Evolutionary conservation across 2,797 vertebrate species (phyloP), one percentile per base, ranked within the genome.

Genomic region (Danio tinwini): DNA sequence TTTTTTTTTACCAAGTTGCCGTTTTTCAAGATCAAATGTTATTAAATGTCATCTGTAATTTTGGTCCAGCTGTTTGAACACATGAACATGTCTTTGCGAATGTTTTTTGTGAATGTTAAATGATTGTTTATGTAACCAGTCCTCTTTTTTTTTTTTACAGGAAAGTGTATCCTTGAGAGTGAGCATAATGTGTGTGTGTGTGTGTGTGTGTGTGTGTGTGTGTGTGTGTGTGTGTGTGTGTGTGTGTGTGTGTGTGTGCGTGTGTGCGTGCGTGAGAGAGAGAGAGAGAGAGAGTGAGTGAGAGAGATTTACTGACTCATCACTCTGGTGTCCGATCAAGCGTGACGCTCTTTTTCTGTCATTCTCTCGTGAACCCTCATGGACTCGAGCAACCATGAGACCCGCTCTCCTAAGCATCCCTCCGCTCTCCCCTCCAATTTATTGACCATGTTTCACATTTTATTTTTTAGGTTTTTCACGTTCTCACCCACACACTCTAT

Each of bases 311-410:
- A 79, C 80, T 86, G 85, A 85, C 78, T 87, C 85, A 87, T 83
- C 78, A 3, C 19, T 82, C 78, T 86, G 67, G 74, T 82, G 71
- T 64, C 56, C 71, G 78, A 58, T 76, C 19, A 90, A 87, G 89
- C 90, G 89, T 91, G 86, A 90, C 88, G 88, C 84, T 87, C 80
- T 89, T 90, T 87, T 80, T 29, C 56, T 62, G 71, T 62, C 81
- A 73, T 85, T 82, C 82, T 71, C 44, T 78, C 64, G 8, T 61
- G 84, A 83, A 68, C 40, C 73, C 84, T 85, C 78, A 78, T 87
- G 78, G 74, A 86, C 86, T 89, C 87, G 76, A 72, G 67, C 81
- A 77, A 75, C 81, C 85, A 69, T 83, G 69, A 81, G 84, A 75
- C 80, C 53, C 78, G 65, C 74, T 86, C 72, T 79, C 76, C 82